phyloP scores from a whole-genome alignment of 2,113 vertebrate species.

The Indicator indicator region DNA sequence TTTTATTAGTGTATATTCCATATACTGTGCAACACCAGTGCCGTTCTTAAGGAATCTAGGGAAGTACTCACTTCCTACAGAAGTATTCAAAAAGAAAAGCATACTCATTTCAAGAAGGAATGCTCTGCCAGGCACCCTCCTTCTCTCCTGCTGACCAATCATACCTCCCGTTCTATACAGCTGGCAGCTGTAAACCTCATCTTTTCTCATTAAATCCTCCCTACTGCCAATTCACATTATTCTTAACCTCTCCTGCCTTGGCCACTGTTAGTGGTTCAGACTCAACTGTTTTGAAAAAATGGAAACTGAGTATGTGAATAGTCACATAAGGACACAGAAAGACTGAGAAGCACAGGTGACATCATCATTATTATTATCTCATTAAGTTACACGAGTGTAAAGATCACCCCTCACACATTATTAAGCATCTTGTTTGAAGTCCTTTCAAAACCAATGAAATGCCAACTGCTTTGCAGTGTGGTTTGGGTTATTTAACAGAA shows the following conservation, averaged over 20 bases:
- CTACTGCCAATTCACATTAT: background rate
- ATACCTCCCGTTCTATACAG: rapidly evolving
- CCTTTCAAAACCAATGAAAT: background rate
- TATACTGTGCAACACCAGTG: background rate
- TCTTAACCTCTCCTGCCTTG: background rate
- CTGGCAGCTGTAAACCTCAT: background rate
- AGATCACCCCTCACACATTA: background rate
- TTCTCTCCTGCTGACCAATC: background rate
- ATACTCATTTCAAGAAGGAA: background rate
- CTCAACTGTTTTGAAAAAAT: background rate
- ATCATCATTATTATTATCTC: background rate
- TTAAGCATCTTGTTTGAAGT: background rate
- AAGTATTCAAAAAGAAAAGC: background rate
- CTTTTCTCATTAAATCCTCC: background rate
- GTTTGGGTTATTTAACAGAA: background rate
- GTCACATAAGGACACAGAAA: background rate
- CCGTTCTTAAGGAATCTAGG: background rate
- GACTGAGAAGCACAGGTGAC: too few species aligned
- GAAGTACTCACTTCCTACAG: background rate
- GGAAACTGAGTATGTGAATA: background rate
- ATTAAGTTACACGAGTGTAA: background rate
- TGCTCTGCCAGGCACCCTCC: background rate
- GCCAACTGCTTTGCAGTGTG: background rate
- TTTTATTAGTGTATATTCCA: background rate
- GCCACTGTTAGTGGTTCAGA: background rate